phyloP scores from a whole-genome alignment of 2,113 vertebrate genomes.

The Cichladusa arquata region DNA sequence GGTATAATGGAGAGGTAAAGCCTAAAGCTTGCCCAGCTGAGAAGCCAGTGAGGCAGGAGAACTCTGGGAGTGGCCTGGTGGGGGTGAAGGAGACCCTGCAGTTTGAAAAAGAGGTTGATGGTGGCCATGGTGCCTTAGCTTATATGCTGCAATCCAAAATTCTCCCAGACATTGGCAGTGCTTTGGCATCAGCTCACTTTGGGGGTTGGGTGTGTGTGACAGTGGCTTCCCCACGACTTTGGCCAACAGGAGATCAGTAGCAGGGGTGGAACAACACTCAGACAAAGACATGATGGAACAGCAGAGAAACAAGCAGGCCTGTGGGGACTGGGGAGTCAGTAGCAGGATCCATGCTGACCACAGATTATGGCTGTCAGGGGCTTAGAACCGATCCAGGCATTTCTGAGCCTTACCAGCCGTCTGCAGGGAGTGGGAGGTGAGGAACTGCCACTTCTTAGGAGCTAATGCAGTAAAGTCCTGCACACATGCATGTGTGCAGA shows the following conservation, averaged over 20 bases:
- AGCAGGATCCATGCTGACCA: not conserved
- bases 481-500: rapidly evolving
- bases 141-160: not conserved
- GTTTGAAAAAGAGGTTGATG: not conserved
- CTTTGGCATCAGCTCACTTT: not conserved
- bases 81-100: not conserved
- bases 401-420: not conserved
- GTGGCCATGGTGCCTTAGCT: not conserved
- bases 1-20: not conserved
- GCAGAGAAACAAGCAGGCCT: not conserved
- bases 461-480: not conserved
- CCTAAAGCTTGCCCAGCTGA: not conserved
- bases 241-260: not conserved
- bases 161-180: not conserved
- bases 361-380: too few relatives aligned
- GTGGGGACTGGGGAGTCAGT: not conserved
- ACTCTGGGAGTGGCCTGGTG: not conserved
- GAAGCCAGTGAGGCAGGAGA: not conserved
- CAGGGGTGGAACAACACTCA: not conserved
- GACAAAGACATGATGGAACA: not conserved
- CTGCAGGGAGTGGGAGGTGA: not conserved
- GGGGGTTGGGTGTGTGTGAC: rapidly evolving
- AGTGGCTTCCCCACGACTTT: not conserved
- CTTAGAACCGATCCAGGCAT: rapidly evolving
- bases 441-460: not conserved